Conservation (phyloP, 2,113 vertebrate species). For the Holacanthus passer region DNA sequence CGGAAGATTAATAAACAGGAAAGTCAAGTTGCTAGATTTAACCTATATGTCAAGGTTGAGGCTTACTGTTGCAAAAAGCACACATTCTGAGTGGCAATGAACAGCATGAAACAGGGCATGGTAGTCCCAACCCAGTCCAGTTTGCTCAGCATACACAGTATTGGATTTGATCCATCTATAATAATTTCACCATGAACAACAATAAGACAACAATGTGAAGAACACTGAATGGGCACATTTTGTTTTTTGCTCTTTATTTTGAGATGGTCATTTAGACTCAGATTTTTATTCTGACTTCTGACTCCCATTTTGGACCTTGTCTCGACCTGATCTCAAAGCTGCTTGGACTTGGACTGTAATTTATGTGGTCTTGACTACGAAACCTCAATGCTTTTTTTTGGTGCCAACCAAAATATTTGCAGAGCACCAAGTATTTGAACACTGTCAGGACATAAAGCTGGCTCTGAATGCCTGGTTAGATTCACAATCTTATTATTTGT, state of each 20-base stretch:
- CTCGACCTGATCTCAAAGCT: neutral
- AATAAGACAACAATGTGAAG: neutral
- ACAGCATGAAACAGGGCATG: neutral
- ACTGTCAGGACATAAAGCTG: neutral
- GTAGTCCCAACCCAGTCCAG: neutral
- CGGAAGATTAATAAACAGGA: neutral
- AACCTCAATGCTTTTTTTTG: neutral
- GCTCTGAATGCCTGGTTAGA: neutral
- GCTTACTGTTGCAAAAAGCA: neutral
- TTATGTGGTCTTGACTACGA: neutral
- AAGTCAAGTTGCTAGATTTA: neutral
- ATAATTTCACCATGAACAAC: neutral
- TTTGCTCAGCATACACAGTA: neutral
- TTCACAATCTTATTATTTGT: neutral
- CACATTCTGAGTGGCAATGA: neutral
- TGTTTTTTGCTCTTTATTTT: slow-evolving; percentile 53
- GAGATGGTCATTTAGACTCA: slow-evolving; percentile 77
- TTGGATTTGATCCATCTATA: neutral
- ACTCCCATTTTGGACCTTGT: neutral
- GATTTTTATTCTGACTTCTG: slow-evolving; percentile 69
- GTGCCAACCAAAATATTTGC: neutral
- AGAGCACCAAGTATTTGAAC: neutral
- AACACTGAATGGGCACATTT: neutral
- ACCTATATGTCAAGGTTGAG: neutral
- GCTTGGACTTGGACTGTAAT: neutral